phyloP scores from a whole-genome alignment of 2,888 invertebrate genomes.

The Nymphalis c-album region DNA sequence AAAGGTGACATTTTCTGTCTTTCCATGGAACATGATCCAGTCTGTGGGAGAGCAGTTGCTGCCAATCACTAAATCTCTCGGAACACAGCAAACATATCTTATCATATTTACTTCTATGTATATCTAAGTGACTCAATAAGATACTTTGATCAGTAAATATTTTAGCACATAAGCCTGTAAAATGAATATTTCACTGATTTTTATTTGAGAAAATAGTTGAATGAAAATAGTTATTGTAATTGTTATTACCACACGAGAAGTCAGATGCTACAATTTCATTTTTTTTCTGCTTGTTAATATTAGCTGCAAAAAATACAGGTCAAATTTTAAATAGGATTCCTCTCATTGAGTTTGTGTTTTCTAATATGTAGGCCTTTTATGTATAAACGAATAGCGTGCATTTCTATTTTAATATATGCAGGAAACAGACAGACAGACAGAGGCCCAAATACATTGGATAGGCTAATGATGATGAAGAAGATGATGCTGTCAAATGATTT shows the following conservation, averaged over 20 bases:
- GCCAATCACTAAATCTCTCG: conserved; percentile 46
- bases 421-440: too few species aligned
- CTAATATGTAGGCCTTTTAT: too few species aligned
- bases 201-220: background rate
- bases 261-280: background rate
- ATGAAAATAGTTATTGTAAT: background rate
- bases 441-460: too few species aligned
- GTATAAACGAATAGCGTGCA: too few species aligned
- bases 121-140: conserved; percentile 51
- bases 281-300: background rate
- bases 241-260: background rate
- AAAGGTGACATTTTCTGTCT: conserved; percentile 54
- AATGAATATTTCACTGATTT: background rate
- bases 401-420: too few species aligned
- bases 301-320: background rate
- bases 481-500: too few species aligned
- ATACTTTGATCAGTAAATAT: conserved; percentile 40
- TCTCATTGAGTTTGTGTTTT: too few species aligned
- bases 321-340: too few species aligned
- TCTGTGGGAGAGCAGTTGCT: conserved; percentile 57
- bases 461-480: too few species aligned
- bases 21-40: conserved; percentile 49
- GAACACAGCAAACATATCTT: conserved; percentile 51
- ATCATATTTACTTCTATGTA: conserved; percentile 45
- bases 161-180: conserved; percentile 53